Conservation (phyloP, 2,888 invertebrate genomes). For the Rhodophaea formosa region DNA sequence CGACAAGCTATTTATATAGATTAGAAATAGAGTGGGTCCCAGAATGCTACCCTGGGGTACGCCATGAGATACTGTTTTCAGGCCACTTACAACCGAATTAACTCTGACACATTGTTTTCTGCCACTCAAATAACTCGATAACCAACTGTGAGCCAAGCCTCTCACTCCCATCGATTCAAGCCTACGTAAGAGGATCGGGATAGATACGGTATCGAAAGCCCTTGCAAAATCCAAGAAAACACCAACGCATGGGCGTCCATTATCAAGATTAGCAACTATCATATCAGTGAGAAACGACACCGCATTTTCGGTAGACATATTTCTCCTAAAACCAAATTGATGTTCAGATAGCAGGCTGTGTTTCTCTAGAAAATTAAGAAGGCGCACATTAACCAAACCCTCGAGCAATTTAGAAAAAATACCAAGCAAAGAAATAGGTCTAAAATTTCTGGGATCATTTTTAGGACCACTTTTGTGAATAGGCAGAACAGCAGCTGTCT, state of each 20-base stretch:
- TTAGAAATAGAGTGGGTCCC: slow-evolving; percentile 18
- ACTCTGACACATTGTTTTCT: slow-evolving; percentile 19
- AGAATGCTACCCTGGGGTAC: slow-evolving; percentile 29
- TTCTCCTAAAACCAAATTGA: slow-evolving; percentile 23
- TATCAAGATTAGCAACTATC: no score
- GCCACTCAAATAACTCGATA: slow-evolving; percentile 19
- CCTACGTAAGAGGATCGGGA: slow-evolving; percentile 22
- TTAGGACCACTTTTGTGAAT: slow-evolving; percentile 23
- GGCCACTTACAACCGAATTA: not conserved
- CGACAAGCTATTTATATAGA: slow-evolving; percentile 19
- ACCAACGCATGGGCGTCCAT: not conserved
- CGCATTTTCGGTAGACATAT: slow-evolving; percentile 18
- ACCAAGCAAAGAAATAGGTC: slow-evolving; percentile 21
- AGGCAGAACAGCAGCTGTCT: slow-evolving; percentile 21
- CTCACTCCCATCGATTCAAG: slow-evolving; percentile 22
- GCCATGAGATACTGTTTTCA: slow-evolving; percentile 5
- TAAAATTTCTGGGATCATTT: slow-evolving; percentile 20
- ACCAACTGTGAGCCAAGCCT: slow-evolving; percentile 20
- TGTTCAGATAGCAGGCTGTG: not conserved
- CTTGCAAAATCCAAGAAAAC: slow-evolving; percentile 19
- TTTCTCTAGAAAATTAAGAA: slow-evolving; percentile 18
- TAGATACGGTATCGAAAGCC: slow-evolving; percentile 24
- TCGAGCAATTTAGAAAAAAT: slow-evolving; percentile 21
- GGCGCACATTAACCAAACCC: slow-evolving; percentile 17
- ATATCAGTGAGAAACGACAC: not conserved